Evolutionary conservation across 2,797 vertebrate species (phyloP).

Genomic region (Merluccius polli): DNA sequence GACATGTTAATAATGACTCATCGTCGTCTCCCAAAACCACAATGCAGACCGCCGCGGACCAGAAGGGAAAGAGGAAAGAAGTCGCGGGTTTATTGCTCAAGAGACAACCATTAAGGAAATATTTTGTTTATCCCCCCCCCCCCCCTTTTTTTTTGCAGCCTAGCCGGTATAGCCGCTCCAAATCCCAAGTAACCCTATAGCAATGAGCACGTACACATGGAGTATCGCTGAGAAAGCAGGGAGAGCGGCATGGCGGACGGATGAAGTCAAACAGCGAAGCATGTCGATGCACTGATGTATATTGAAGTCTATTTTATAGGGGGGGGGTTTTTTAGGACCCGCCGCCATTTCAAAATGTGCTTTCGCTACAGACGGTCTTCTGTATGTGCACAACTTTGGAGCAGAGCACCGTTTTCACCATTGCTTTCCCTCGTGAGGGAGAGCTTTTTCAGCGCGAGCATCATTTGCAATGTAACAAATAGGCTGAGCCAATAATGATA

Average conservation of each 20-base stretch:
- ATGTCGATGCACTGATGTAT: not conserved
- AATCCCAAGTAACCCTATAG: constrained; percentile 43
- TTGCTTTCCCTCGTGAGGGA: too few relatives aligned
- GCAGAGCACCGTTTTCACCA: too few relatives aligned
- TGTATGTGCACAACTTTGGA: too few relatives aligned
- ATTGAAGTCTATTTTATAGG: too few relatives aligned
- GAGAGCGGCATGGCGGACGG: too few relatives aligned
- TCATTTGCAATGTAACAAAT: too few relatives aligned
- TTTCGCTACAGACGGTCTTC: too few relatives aligned
- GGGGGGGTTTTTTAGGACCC: too few relatives aligned
- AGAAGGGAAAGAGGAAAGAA: constrained; percentile 17
- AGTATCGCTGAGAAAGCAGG: too few relatives aligned
- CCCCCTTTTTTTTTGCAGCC: not conserved
- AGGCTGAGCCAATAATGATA: too few relatives aligned
- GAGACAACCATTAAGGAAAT: constrained; percentile 21
- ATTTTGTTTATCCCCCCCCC: constrained; percentile 13
- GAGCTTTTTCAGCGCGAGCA: too few relatives aligned
- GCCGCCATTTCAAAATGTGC: too few relatives aligned
- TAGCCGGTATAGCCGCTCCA: constrained; percentile 27
- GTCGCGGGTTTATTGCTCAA: constrained; percentile 12
- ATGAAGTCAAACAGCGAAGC: not conserved
- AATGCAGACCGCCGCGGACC: constrained; percentile 16
- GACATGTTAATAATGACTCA: constrained; percentile 1
- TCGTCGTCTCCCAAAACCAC: not conserved
- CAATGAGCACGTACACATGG: not conserved